These are phyloP conservation scores for Lochmaea crataegi DNA, from an alignment of 2,888 invertebrate genomes.

Conservation along the genomic window DNA sequence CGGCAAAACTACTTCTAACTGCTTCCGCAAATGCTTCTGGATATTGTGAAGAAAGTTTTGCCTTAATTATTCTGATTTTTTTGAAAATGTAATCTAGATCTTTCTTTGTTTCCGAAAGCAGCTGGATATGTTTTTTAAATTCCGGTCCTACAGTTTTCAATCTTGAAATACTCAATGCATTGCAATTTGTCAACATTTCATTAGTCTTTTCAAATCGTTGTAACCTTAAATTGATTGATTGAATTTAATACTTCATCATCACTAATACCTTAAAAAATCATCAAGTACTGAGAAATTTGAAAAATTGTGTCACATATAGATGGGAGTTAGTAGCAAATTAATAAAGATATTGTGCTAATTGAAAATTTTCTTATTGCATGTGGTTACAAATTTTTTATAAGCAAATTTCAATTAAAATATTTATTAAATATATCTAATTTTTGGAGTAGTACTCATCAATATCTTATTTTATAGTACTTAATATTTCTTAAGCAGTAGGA, in stretches of 20 bases:
- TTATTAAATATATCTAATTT: too few relatives aligned
- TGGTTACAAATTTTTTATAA: too few relatives aligned
- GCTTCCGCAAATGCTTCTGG: conserved; percentile 76
- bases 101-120: conserved; percentile 91
- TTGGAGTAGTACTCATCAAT: too few relatives aligned
- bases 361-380: too few relatives aligned
- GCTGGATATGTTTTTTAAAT: conserved; percentile 89
- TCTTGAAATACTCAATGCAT: conserved; percentile 89
- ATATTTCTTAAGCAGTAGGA: too few relatives aligned
- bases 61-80: conserved; percentile 86
- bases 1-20: conserved; percentile 60
- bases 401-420: too few relatives aligned
- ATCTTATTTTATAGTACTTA: too few relatives aligned
- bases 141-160: conserved; percentile 88
- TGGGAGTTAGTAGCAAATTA: too few relatives aligned
- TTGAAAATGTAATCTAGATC: conserved; percentile 95
- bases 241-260: too few relatives aligned
- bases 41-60: conserved; percentile 78
- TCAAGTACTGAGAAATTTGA: neutral
- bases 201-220: conserved; percentile 98
- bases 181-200: conserved; percentile 98
- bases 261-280: neutral
- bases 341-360: too few relatives aligned
- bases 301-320: too few relatives aligned
- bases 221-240: conserved; percentile 71